Base-by-base conservation (phyloP, 1,140 invertebrate species). In the Venustaconcha ellipsiformis region DNA sequence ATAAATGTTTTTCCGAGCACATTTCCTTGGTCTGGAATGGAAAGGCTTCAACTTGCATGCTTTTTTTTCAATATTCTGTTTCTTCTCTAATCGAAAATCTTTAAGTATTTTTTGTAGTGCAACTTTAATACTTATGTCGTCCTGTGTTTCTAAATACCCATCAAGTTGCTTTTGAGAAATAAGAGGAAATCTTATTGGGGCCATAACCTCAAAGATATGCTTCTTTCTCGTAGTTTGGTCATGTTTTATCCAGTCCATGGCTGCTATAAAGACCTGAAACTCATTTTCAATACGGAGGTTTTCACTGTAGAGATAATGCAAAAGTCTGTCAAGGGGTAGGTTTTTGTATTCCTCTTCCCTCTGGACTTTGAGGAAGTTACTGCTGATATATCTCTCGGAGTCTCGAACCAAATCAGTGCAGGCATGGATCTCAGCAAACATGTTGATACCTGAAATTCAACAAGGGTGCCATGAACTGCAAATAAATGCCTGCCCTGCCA, bases 251-350 rank as follows among this genome's bases (percentile, higher is more conserved):
- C 85, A 86, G 8, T 83, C 69, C 64, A 86, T 74, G 26, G 81
- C 83, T 66, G 81, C 80, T 72, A 70, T 57, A 62, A 84, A 82
- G 73, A 97, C 95, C 94, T 95, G 78, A 48, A 66, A 75, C 75
- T 86, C 85, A 57, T 73, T 80, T 62, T 85, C 82, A 14, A 85
- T 81, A 70, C 79, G 74, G 1, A 86, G 76, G 55, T 71, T 48
- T 70, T 86, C 84, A 70, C 85, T 85, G 1, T 73, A 55, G 13
- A 86, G 67, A 23, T 85, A 67, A 57, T 80, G 57, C 17, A 84
- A 67, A 3, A 86, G 56, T 3, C 60, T 62, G 18, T 78, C 62
- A 62, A 78, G 73, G 11, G 80, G 68, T 17, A 86, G 63, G 23
- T 74, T 57, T 0, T 78, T 37, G 62, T 83, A 85, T 72, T 85